phyloP scores from a whole-genome alignment of 1,140 invertebrate genomes.

The Drosophila trapezifrons region DNA sequence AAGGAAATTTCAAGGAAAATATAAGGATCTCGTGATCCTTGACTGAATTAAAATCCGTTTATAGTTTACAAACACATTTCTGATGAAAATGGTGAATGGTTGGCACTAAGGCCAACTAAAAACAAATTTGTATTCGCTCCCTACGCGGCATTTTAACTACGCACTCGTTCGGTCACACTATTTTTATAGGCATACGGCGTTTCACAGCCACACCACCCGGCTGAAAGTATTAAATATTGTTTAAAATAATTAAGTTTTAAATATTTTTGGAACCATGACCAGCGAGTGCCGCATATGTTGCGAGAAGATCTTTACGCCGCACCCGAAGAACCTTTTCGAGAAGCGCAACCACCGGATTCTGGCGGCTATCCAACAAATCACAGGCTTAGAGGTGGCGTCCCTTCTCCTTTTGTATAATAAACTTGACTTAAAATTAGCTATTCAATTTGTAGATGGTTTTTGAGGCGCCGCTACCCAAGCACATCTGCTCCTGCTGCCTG shows the following conservation, averaged over 20 bases:
- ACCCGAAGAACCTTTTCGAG: slow-evolving; percentile 61
- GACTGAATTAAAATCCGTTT: neutral
- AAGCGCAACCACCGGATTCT: slow-evolving; percentile 37
- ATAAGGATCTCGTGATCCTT: neutral
- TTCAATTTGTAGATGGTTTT: slow-evolving; percentile 33
- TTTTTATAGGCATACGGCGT: neutral
- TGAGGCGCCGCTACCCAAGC: slow-evolving; percentile 33
- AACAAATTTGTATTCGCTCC: neutral
- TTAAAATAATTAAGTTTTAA: neutral
- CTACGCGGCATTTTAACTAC: neutral
- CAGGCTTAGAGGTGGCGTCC: slow-evolving; percentile 46
- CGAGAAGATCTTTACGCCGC: slow-evolving; percentile 48
- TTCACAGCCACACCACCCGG: slow-evolving; percentile 5
- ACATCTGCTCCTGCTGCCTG: slow-evolving; percentile 67
- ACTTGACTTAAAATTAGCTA: neutral
- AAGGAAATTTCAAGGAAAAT: neutral
- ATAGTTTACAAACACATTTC: neutral
- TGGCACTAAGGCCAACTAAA: neutral
- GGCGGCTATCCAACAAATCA: slow-evolving; percentile 42
- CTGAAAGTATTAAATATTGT: neutral
- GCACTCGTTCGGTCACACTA: neutral
- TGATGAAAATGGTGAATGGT: neutral
- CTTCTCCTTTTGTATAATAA: neutral
- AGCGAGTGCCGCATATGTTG: slow-evolving; percentile 51
- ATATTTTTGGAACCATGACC: slow-evolving; percentile 15